phyloP scores from a whole-genome alignment of 2,888 invertebrate genomes.

The Linnaemya vulpina region DNA sequence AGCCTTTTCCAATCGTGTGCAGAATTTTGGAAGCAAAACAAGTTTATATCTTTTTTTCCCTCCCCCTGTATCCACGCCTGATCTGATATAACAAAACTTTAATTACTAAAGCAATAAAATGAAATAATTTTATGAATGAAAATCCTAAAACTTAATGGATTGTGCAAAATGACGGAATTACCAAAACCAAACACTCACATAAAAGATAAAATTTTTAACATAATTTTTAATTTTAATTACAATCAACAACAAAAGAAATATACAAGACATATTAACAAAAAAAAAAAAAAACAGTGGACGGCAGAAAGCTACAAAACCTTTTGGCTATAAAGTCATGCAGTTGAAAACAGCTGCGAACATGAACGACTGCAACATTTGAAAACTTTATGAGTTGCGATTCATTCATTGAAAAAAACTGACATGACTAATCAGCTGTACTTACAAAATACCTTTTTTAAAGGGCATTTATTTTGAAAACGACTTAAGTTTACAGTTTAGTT shows the following conservation, averaged over 20 bases:
- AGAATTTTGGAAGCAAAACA: too few relatives aligned
- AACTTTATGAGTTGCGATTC: neutral
- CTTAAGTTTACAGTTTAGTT: neutral
- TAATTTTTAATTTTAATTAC: conserved; percentile 34
- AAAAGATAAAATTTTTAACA: neutral
- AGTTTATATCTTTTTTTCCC: too few relatives aligned
- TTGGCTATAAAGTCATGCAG: conserved; percentile 10
- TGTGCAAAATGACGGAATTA: conserved; percentile 17
- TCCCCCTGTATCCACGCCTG: too few relatives aligned
- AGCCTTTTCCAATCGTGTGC: too few relatives aligned
- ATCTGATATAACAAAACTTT: neutral
- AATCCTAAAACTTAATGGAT: conserved; percentile 6
- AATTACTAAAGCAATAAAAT: neutral
- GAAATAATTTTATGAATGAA: conserved; percentile 48
- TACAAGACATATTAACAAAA: neutral
- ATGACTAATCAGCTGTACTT: conserved; percentile 27
- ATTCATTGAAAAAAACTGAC: conserved; percentile 11
- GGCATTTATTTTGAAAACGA: neutral
- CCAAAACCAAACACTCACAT: neutral
- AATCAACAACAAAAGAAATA: conserved; percentile 25
- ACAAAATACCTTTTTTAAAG: neutral
- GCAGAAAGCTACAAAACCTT: conserved; percentile 10
- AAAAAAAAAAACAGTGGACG: neutral
- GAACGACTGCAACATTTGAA: neutral
- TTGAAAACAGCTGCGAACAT: neutral